Conservation (phyloP, 2,113 vertebrate species). For the Toxotes chatareus region DNA sequence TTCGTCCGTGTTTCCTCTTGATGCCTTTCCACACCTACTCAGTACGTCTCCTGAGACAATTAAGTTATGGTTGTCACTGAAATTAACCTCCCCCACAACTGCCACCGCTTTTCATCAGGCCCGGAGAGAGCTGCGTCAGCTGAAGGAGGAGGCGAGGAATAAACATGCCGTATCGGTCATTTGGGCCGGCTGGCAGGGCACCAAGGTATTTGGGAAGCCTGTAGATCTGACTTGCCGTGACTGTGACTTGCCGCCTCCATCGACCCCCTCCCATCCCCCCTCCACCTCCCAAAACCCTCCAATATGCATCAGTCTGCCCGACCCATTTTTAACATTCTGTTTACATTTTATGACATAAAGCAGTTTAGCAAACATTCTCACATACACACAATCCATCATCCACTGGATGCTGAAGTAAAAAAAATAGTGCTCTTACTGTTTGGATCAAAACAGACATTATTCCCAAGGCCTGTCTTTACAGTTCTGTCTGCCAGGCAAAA, state of each 20-base stretch:
- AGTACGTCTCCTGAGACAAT: constrained; percentile 61
- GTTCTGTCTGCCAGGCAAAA: neutral
- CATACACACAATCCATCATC: neutral
- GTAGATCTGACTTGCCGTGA: constrained; percentile 74
- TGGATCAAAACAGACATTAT: neutral
- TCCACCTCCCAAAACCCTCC: neutral
- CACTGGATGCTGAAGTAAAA: neutral
- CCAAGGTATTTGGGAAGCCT: constrained; percentile 93
- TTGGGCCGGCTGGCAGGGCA: constrained; percentile 99
- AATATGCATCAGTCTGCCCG: constrained; percentile 31
- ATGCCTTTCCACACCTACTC: constrained; percentile 37
- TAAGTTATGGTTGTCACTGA: constrained; percentile 72
- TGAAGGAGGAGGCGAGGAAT: constrained; percentile 96
- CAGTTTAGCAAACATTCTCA: neutral
- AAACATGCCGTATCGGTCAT: constrained; percentile 98
- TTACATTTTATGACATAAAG: constrained; percentile 2
- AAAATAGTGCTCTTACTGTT: neutral
- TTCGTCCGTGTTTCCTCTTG: constrained; percentile 32
- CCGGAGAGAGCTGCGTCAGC: constrained; percentile 94
- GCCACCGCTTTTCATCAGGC: constrained; percentile 86
- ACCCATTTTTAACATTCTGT: constrained; percentile 27
- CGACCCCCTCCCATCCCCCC: neutral
- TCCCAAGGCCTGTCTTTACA: neutral
- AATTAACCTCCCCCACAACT: constrained; percentile 83
- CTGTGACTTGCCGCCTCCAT: constrained; percentile 75